Percentiles rank a stretch among this genome's conserved stretches.
These are phyloP conservation scores for Tipula lateralis DNA, from an alignment of 2,888 invertebrate genomes.

Conservation along the genomic window DNA sequence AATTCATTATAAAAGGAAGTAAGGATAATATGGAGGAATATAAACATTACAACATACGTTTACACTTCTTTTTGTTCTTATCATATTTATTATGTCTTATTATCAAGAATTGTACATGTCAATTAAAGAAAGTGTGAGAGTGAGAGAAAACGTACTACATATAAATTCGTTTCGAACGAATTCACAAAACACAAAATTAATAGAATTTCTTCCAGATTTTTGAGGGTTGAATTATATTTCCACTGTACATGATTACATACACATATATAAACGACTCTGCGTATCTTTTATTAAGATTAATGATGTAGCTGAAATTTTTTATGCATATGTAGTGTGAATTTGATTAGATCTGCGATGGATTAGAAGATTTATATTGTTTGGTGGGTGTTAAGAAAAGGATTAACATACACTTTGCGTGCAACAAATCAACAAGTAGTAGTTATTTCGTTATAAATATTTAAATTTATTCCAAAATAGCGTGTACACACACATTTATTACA, in stretches of 20 bases:
- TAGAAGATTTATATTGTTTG: neutral
- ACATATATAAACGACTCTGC: neutral
- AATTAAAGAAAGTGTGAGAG: neutral
- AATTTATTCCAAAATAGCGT: slow-evolving; percentile 6
- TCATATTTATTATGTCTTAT: neutral
- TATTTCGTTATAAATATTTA: neutral
- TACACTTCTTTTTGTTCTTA: neutral
- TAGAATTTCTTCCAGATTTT: neutral
- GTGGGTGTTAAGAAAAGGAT: neutral
- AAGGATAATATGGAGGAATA: neutral
- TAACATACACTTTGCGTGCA: neutral
- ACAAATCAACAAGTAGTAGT: neutral
- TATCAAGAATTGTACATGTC: slow-evolving; percentile 5
- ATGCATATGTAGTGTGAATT: neutral
- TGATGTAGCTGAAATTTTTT: neutral
- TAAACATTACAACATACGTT: slow-evolving; percentile 7
- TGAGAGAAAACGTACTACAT: neutral
- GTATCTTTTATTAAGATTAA: slow-evolving; percentile 13
- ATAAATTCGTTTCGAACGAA: neutral
- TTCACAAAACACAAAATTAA: slow-evolving; percentile 24
- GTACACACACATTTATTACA: neutral
- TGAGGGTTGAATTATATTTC: neutral
- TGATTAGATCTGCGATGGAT: neutral
- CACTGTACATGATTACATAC: neutral
- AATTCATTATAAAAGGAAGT: slow-evolving; percentile 11